Percentiles rank a stretch among this genome's conserved stretches.
These are phyloP conservation scores for Doris montereyensis DNA, from an alignment of 2,888 invertebrate species.

Conservation along the genomic window DNA sequence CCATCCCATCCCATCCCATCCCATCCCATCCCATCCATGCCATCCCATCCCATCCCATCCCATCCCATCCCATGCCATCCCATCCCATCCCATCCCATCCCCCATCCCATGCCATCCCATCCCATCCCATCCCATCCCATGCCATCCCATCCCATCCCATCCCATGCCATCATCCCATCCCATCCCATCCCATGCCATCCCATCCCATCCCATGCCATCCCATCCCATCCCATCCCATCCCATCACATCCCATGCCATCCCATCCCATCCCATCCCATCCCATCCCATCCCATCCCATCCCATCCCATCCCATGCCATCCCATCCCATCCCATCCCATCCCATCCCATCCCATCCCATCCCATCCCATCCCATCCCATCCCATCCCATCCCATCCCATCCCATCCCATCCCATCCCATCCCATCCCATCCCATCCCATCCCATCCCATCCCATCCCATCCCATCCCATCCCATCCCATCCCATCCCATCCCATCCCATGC, in stretches of 20 bases:
- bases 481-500: constrained; percentile 40
- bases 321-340: constrained; percentile 29
- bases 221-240: constrained; percentile 41
- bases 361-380: constrained; percentile 33
- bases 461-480: constrained; percentile 41
- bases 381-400: constrained; percentile 41
- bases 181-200: constrained; percentile 42
- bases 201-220: constrained; percentile 37
- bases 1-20: too few species aligned
- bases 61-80: too few species aligned
- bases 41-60: too few species aligned
- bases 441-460: constrained; percentile 36
- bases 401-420: constrained; percentile 40
- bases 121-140: too few species aligned
- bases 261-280: constrained; percentile 38
- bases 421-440: constrained; percentile 30
- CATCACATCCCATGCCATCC: constrained; percentile 40
- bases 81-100: too few species aligned
- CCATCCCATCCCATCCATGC: too few species aligned
- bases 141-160: constrained; percentile 25
- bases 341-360: constrained; percentile 30
- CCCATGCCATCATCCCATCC: constrained; percentile 32
- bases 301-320: constrained; percentile 20
- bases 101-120: too few species aligned
- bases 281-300: constrained; percentile 22